These are phyloP conservation scores for Steinernema carpocapsae DNA, from an alignment of 2,888 invertebrate species.

Conservation along the genomic window DNA sequence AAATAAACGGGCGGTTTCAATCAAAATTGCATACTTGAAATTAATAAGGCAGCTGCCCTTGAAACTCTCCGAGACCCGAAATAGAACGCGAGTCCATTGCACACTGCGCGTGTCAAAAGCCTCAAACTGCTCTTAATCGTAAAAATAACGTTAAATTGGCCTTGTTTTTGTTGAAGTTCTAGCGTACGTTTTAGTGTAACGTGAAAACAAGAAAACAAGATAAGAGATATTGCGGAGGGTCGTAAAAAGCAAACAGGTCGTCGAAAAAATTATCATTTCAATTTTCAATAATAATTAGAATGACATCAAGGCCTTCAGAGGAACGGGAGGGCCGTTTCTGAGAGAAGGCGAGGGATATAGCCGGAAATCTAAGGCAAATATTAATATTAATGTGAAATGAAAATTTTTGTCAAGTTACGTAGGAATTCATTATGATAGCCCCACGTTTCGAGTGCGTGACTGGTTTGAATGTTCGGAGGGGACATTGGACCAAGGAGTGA, in stretches of 20 bases:
- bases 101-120: too few species aligned
- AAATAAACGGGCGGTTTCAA: not conserved
- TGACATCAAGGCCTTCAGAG: not conserved
- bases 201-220: not conserved
- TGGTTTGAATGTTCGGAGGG: not conserved
- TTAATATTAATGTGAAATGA: constrained; percentile 33
- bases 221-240: too few species aligned
- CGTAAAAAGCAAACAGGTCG: not conserved
- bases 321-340: too few species aligned
- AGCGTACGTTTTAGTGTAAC: too few species aligned
- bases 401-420: not conserved
- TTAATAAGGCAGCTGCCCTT: not conserved
- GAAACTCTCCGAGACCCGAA: constrained; percentile 5
- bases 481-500: not conserved
- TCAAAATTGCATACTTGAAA: constrained; percentile 25
- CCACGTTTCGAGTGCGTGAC: too few species aligned
- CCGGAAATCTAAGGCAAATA: constrained; percentile 6
- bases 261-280: not conserved
- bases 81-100: not conserved
- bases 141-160: not conserved
- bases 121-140: not conserved
- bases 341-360: too few species aligned
- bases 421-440: not conserved
- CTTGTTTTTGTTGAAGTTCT: not conserved
- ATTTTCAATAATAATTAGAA: not conserved